These are phyloP conservation scores for Saccostrea glomerata DNA, from an alignment of 1,140 invertebrate genomes.

Conservation along the genomic window DNA sequence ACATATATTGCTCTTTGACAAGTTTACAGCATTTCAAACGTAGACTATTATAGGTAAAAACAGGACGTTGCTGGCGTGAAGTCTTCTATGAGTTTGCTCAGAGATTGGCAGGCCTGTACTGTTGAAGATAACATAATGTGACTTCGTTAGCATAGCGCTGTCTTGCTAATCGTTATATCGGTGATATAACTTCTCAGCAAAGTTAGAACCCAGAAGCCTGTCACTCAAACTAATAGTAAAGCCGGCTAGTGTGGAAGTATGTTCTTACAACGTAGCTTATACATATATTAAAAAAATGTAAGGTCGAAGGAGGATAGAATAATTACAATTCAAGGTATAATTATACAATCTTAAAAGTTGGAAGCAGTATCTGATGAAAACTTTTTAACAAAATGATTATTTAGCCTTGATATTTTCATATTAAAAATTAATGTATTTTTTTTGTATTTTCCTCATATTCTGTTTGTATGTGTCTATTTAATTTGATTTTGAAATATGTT, in stretches of 20 bases:
- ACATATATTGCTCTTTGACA: not conserved
- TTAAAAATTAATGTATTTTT: not conserved
- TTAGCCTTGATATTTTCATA: too few relatives aligned
- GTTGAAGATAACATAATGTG: not conserved
- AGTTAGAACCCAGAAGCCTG: not conserved
- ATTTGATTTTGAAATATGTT: not conserved
- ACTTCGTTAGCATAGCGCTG: slow-evolving; percentile 19
- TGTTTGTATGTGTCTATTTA: not conserved
- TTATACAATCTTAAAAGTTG: not conserved
- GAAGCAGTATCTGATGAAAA: not conserved
- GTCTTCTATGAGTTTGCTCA: not conserved
- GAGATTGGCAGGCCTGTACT: not conserved
- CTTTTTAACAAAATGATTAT: too few relatives aligned
- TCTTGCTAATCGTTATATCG: slow-evolving; percentile 19
- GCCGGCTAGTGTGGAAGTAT: not conserved
- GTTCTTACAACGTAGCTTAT: not conserved
- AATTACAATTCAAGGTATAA: not conserved
- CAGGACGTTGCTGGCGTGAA: not conserved
- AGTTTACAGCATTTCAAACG: slow-evolving; percentile 22
- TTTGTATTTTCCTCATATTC: not conserved
- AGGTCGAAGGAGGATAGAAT: not conserved
- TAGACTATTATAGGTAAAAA: not conserved
- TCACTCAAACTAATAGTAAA: slow-evolving; percentile 11
- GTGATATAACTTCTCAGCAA: not conserved
- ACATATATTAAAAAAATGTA: not conserved